Evolutionary conservation across 2,797 vertebrate species (phyloP).

Genomic region (Falco columbarius): DNA sequence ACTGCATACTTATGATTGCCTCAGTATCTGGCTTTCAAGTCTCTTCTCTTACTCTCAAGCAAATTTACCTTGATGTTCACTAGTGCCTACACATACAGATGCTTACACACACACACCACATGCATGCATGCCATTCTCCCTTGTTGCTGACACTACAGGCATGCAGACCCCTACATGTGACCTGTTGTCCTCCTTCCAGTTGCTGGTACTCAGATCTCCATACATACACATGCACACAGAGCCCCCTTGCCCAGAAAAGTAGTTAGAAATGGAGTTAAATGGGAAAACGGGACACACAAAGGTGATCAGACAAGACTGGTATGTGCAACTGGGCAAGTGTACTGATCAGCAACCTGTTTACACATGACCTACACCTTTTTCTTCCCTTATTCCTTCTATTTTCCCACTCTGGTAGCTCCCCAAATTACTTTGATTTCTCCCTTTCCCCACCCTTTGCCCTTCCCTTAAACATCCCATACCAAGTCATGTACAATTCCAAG

Average conservation of each 20-base stretch:
- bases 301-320: background rate
- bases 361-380: background rate
- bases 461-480: background rate
- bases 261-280: background rate
- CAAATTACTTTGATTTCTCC: background rate
- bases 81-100: background rate
- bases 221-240: background rate
- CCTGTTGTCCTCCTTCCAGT: background rate
- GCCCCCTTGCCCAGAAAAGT: background rate
- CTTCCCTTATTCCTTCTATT: background rate
- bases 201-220: background rate
- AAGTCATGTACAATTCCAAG: background rate
- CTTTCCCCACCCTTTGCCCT: background rate
- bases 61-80: background rate
- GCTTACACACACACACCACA: background rate
- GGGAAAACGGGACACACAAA: background rate
- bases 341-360: background rate
- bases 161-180: accelerated
- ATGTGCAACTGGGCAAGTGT: accelerated
- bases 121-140: background rate
- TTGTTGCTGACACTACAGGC: accelerated
- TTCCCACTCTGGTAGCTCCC: background rate
- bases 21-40: background rate
- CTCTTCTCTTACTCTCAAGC: background rate
- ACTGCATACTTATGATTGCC: background rate